These are phyloP conservation scores for Eupithecia insigniata DNA, from an alignment of 2,888 invertebrate species.

Conservation along the genomic window DNA sequence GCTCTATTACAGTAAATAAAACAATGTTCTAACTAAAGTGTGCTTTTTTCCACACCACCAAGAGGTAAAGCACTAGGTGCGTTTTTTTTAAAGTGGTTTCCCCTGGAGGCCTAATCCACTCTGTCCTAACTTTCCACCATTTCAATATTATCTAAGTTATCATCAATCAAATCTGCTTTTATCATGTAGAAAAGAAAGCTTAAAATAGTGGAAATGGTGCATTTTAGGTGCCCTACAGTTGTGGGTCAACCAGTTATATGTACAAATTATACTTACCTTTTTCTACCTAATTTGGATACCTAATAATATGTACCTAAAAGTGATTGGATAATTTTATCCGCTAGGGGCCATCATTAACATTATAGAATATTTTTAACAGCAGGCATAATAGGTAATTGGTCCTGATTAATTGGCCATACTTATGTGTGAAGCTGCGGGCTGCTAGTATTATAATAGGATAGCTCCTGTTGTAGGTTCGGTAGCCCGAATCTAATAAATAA, in stretches of 20 bases:
- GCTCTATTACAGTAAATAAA: background rate
- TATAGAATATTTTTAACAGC: background rate
- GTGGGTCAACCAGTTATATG: background rate
- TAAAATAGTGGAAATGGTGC: constrained; percentile 14
- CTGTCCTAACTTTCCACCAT: background rate
- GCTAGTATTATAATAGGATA: background rate
- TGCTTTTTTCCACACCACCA: constrained; percentile 56
- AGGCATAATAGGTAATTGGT: background rate
- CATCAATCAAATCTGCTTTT: background rate
- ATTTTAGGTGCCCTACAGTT: constrained; percentile 26
- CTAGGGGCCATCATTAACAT: background rate
- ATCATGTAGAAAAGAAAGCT: background rate
- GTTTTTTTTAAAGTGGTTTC: constrained; percentile 60
- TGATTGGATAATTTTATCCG: background rate
- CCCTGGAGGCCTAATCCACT: constrained; percentile 58
- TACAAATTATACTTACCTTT: constrained; percentile 2
- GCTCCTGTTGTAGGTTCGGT: too few species aligned
- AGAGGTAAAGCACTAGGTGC: constrained; percentile 55
- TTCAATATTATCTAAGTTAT: background rate
- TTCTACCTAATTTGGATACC: background rate
- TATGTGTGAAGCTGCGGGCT: background rate
- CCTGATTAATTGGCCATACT: background rate
- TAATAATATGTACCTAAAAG: background rate
- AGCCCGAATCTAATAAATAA: background rate
- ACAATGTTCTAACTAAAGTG: background rate